Percentiles rank a stretch among this genome's conserved stretches.
Evolutionary conservation across 2,113 vertebrate genomes (phyloP).

Genomic region (Pedionomus torquatus): DNA sequence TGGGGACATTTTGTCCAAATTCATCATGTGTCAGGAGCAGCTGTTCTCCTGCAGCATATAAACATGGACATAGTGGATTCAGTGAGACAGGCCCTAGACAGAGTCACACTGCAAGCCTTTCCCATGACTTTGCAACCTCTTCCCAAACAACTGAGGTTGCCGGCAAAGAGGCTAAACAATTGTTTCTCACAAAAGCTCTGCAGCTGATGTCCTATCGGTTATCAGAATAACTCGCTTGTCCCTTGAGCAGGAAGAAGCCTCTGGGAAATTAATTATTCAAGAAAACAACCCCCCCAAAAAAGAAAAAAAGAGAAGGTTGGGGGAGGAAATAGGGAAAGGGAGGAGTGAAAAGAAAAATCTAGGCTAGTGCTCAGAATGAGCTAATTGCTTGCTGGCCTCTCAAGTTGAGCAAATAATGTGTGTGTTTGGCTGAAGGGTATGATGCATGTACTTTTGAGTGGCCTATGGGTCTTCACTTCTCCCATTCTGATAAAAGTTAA

Average conservation of each 20-base stretch:
- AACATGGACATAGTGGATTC: constrained; percentile 77
- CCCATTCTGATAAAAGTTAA: not conserved
- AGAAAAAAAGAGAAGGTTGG: not conserved
- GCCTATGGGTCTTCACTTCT: not conserved
- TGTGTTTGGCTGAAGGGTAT: not conserved
- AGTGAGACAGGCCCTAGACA: constrained; percentile 71
- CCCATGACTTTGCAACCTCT: constrained; percentile 91
- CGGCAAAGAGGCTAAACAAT: constrained; percentile 78
- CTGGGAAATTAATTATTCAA: constrained; percentile 13
- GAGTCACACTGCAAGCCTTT: constrained; percentile 79
- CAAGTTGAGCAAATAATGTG: not conserved
- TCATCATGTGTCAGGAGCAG: constrained; percentile 60
- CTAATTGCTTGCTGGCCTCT: not conserved
- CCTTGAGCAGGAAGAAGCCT: constrained; percentile 26
- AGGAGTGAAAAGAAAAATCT: not conserved
- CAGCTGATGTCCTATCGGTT: constrained; percentile 71
- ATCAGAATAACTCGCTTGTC: constrained; percentile 23
- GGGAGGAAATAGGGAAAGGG: not conserved
- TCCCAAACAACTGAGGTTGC: constrained; percentile 81
- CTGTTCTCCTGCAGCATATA: constrained; percentile 63
- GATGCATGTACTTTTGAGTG: not conserved
- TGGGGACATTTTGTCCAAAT: constrained; percentile 48
- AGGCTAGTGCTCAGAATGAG: not conserved
- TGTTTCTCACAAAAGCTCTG: constrained; percentile 81
- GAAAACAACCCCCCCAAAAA: not conserved